Evolutionary conservation across 2,113 vertebrate species (phyloP), one percentile per base, ranked within the genome.

Genomic region (Irena cyanogastra): DNA sequence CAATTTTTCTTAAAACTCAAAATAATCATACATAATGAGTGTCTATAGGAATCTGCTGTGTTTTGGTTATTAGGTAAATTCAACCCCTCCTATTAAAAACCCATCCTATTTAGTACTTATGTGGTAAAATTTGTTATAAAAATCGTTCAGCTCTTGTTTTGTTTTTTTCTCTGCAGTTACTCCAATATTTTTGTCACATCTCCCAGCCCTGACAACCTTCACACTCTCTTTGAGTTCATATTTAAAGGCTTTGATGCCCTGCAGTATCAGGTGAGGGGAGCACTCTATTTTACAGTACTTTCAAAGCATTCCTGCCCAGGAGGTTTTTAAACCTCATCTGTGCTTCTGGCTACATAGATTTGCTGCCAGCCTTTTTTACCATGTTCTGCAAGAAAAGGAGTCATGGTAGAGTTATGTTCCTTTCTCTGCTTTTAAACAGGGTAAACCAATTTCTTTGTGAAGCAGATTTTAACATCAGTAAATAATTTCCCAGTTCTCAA

Each of bases 141-240:
- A 66, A 24, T 3, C 3, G 0, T 61, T 88, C 59, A 80, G 16
- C 16, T 47, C 27, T 13, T 19, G 21, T 52, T 81, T 82, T 17
- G 4, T 47, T 91, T 78, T 17, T 24, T 74, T 59, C 70, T 92
- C 30, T 95, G 35, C 93, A 99, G 99, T 54, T 99, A 99, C 95
- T 99, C 99, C 96, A 99, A 99, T 68, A 98, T 99, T 91, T 99
- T 99, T 89, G 99, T 99, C 52, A 99, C 99, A 3, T 99, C 99
- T 19, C 99, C 99, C 13, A 99, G 99, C 91, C 99, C 99, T 2
- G 99, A 99, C 97, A 99, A 99, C 95, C 98, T 99, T 57, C 98
- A 99, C 90, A 99, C 99, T 17, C 97, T 99, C 75, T 99, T 99
- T 97, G 99, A 99, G 89, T 99, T 99, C 95, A 97, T 99, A 68